A percentile compares a stretch with the other conserved stretches of the same genome.
Evolutionary conservation across 2,888 invertebrate species (phyloP).

Genomic region (Biston betularia): DNA sequence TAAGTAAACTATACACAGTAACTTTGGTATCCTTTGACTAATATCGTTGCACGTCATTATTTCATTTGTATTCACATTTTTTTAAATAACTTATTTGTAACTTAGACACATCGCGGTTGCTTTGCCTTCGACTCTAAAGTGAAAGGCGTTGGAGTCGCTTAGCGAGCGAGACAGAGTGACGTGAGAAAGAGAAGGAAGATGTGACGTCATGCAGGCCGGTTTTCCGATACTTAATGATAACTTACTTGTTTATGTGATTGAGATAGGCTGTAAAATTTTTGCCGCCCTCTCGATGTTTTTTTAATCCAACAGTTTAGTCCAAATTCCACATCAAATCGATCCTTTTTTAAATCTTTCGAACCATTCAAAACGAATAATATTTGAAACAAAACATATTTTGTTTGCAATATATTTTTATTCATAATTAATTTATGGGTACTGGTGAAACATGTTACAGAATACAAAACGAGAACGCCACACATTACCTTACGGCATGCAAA

Average conservation of each 20-base stretch:
- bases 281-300: no score
- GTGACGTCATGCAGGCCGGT: constrained; percentile 54
- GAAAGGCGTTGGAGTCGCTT: constrained; percentile 71
- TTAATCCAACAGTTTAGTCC: no score
- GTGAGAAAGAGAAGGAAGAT: constrained; percentile 52
- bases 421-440: no score
- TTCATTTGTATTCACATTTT: constrained; percentile 55
- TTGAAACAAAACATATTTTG: no score
- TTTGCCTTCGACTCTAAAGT: constrained; percentile 59
- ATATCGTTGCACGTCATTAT: constrained; percentile 40
- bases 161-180: constrained; percentile 55
- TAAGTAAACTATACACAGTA: constrained; percentile 64
- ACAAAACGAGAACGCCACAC: no score
- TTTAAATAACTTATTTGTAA: constrained; percentile 40
- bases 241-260: background rate
- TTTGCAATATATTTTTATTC: no score
- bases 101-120: constrained; percentile 38
- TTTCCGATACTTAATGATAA: constrained; percentile 26
- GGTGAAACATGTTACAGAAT: no score
- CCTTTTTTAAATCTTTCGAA: no score
- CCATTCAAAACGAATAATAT: no score
- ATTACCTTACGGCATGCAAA: no score
- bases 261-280: background rate
- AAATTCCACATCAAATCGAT: no score
- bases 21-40: constrained; percentile 76